phyloP scores from a whole-genome alignment of 2,113 vertebrate genomes.

The Loxodonta africana region DNA sequence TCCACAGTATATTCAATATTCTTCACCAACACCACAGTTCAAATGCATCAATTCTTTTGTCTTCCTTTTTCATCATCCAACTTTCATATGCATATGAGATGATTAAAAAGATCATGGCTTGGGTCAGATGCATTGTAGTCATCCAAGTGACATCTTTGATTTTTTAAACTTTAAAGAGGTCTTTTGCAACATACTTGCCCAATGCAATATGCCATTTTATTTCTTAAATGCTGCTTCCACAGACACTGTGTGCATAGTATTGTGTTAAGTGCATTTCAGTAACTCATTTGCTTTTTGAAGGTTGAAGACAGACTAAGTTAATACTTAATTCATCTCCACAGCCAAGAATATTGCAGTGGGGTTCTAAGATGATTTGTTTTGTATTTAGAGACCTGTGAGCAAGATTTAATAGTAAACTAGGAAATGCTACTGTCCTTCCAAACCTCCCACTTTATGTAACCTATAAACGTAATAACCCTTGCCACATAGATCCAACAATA shows the following conservation, averaged over 20 bases:
- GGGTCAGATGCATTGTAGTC: too few species aligned
- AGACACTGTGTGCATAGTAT: neutral
- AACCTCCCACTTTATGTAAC: neutral
- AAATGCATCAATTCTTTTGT: too few species aligned
- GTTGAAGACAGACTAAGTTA: neutral
- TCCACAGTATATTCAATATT: too few species aligned
- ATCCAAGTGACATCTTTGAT: too few species aligned
- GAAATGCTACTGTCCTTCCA: neutral
- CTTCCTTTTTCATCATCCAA: too few species aligned
- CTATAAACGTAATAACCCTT: neutral
- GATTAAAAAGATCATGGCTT: too few species aligned
- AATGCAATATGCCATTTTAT: neutral
- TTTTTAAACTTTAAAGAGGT: neutral
- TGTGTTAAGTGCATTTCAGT: neutral
- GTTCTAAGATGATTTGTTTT: neutral
- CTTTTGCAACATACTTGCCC: neutral
- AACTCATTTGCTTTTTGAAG: neutral
- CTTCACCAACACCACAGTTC: neutral
- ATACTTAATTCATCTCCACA: neutral
- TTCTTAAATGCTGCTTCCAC: neutral
- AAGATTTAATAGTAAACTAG: constrained; percentile 17
- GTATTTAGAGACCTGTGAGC: neutral
- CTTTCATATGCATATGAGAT: too few species aligned
- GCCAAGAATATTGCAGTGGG: neutral
- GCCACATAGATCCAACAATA: neutral